These are phyloP conservation scores for Palaemon carinicauda DNA, from an alignment of 1,140 invertebrate species.

Conservation along the genomic window DNA sequence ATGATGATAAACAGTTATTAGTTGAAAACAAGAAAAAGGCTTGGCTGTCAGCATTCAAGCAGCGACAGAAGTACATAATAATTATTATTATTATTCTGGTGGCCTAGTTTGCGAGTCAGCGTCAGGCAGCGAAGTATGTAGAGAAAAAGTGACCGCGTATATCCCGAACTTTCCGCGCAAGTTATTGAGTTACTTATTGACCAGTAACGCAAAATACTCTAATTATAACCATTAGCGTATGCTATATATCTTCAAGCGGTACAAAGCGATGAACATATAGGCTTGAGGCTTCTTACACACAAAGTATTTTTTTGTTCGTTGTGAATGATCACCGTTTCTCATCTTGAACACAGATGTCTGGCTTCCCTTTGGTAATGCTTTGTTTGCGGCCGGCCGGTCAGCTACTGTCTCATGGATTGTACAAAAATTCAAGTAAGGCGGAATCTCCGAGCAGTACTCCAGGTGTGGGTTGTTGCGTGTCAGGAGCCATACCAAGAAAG, in stretches of 20 bases:
- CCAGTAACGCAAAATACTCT: slow-evolving; percentile 54
- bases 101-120: slow-evolving; percentile 48
- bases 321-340: slow-evolving; percentile 5
- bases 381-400: not conserved
- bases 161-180: slow-evolving; percentile 56
- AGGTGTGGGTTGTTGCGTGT: not conserved
- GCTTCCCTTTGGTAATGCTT: not conserved
- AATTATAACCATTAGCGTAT: slow-evolving; percentile 54
- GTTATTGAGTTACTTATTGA: slow-evolving; percentile 52
- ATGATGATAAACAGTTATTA: no score
- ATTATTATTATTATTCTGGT: not conserved
- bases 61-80: not conserved
- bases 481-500: slow-evolving; percentile 11
- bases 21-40: not conserved
- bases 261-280: slow-evolving; percentile 55
- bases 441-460: slow-evolving; percentile 42
- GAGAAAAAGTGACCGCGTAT: slow-evolving; percentile 53
- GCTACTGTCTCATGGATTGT: slow-evolving; percentile 35
- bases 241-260: slow-evolving; percentile 57
- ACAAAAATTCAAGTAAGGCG: slow-evolving; percentile 53
- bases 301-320: slow-evolving; percentile 11
- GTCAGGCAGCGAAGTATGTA: slow-evolving; percentile 52
- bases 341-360: not conserved
- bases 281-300: slow-evolving; percentile 49
- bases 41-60: not conserved